phyloP scores from a whole-genome alignment of 1,140 invertebrate species.

The Caenorhabditis elegans region WBcel235 BX284605.5:15510501-15511000 shows the following conservation, averaged over 20 bases:
- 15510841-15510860: background rate
- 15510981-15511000: background rate
- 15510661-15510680: background rate
- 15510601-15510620: too few relatives aligned
- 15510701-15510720: conserved; percentile 11
- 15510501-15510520: too few relatives aligned
- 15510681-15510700: background rate
- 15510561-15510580: too few relatives aligned
- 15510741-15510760: background rate
- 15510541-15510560: too few relatives aligned
- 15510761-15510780: background rate
- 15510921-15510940: conserved; percentile 13
- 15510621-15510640: too few relatives aligned
- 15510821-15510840: background rate
- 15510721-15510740: background rate
- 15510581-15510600: too few relatives aligned
- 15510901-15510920: background rate
- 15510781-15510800: background rate
- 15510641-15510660: too few relatives aligned
- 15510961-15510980: background rate
- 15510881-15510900: conserved; percentile 4
- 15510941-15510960: background rate
- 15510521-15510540: too few relatives aligned
- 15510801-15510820: background rate
- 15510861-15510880: conserved; percentile 30